A percentile compares a stretch with the other conserved stretches of the same genome.
phyloP scores from a whole-genome alignment of 2,113 vertebrate species.

The Caracal caracal region DNA sequence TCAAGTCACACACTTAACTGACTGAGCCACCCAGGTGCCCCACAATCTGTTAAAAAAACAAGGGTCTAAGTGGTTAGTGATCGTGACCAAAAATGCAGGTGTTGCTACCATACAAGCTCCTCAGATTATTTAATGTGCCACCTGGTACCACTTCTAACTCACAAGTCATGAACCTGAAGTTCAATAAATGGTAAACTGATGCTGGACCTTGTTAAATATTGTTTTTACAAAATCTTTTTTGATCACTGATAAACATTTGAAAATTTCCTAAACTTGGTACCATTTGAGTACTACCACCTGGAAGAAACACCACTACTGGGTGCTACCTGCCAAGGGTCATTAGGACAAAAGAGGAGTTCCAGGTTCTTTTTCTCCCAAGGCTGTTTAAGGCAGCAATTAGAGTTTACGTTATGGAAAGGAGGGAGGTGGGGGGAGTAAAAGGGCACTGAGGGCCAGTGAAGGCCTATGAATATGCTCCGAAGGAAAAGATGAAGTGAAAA shows the following conservation, averaged over 20 bases:
- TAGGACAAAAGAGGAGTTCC: not conserved
- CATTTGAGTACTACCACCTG: not conserved
- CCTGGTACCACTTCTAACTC: constrained; percentile 45
- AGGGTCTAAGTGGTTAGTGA: constrained; percentile 70
- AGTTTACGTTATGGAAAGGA: not conserved
- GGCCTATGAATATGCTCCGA: not conserved
- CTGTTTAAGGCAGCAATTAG: not conserved
- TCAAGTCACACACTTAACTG: too few relatives aligned
- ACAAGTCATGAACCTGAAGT: constrained; percentile 28
- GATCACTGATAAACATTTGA: not conserved
- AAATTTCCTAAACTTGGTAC: constrained; percentile 2
- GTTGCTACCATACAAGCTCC: constrained; percentile 61
- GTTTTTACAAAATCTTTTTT: not conserved
- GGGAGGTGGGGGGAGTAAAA: not conserved
- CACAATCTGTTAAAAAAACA: constrained; percentile 59
- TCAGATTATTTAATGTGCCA: constrained; percentile 58
- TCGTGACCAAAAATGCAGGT: constrained; percentile 69
- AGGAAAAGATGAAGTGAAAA: not conserved
- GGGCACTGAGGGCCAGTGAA: not conserved
- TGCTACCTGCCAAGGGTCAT: not conserved
- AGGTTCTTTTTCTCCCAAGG: not conserved
- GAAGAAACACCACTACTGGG: not conserved
- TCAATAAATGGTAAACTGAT: not conserved
- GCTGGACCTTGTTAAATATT: not conserved
- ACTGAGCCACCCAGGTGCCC: too few relatives aligned